Conservation (phyloP, 2,113 vertebrate species). For the Ammospiza caudacuta region DNA sequence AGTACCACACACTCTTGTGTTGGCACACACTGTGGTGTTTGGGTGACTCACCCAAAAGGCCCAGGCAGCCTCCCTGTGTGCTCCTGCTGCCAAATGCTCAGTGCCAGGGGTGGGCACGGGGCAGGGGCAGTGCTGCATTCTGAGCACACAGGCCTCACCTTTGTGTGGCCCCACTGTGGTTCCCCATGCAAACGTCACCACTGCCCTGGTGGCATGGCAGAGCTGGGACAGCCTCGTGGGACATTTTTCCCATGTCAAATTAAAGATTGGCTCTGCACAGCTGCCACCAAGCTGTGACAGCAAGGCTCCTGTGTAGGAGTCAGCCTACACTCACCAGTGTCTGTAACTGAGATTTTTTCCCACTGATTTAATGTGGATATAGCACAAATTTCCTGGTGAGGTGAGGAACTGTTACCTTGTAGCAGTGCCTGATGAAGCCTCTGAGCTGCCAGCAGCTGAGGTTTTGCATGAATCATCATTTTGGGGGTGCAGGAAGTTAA, state of each 20-base stretch:
- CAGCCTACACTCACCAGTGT: accelerated
- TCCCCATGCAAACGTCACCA: accelerated
- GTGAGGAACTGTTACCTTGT: not conserved
- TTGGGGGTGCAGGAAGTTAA: not conserved
- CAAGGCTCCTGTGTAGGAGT: not conserved
- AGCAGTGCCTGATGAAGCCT: not conserved
- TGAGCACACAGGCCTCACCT: accelerated
- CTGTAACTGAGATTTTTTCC: not conserved
- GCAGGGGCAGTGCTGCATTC: not conserved
- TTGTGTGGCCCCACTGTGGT: accelerated
- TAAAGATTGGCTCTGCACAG: not conserved
- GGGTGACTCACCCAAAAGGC: not conserved
- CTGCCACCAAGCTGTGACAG: not conserved
- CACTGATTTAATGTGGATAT: not conserved
- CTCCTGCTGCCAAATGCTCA: not conserved
- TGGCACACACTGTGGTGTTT: not conserved
- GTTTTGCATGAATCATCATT: not conserved
- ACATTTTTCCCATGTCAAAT: not conserved
- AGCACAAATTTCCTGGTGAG: not conserved
- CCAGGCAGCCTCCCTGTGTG: accelerated
- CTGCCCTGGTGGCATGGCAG: accelerated
- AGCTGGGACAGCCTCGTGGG: accelerated
- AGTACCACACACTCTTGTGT: not conserved
- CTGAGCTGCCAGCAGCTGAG: not conserved
- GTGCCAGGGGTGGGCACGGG: accelerated